Evolutionary conservation across 1,140 invertebrate species (phyloP).

Genomic region (Panulirus ornatus): DNA sequence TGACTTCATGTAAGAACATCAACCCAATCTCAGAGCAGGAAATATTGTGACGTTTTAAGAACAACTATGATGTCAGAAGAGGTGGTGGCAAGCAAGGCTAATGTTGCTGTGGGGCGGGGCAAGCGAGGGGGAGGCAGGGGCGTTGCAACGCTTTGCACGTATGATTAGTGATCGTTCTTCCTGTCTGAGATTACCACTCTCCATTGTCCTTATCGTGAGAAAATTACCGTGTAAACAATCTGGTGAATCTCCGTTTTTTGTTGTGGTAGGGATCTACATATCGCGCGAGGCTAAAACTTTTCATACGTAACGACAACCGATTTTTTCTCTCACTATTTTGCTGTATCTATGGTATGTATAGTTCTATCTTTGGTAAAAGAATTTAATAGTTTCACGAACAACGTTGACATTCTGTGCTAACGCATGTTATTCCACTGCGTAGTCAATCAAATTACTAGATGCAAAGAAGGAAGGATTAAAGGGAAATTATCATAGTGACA

Average conservation of each 20-base stretch:
- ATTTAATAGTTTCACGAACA: no score
- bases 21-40: no score
- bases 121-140: no score
- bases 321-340: slow-evolving; percentile 11
- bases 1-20: no score
- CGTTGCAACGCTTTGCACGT: slow-evolving; percentile 10
- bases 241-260: not conserved
- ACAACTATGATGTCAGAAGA: not conserved
- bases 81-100: not conserved
- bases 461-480: no score
- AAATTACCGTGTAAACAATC: not conserved
- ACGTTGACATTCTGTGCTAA: no score
- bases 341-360: no score
- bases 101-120: not conserved
- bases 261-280: not conserved
- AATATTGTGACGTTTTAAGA: not conserved
- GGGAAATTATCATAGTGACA: no score
- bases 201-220: not conserved
- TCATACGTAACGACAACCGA: not conserved
- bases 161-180: slow-evolving; percentile 12
- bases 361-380: no score
- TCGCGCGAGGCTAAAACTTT: not conserved
- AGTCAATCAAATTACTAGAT: no score
- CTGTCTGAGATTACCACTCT: not conserved
- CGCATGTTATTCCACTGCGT: no score